Evolutionary conservation across 2,797 vertebrate genomes (phyloP).

Genomic region (Tapera naevia): DNA sequence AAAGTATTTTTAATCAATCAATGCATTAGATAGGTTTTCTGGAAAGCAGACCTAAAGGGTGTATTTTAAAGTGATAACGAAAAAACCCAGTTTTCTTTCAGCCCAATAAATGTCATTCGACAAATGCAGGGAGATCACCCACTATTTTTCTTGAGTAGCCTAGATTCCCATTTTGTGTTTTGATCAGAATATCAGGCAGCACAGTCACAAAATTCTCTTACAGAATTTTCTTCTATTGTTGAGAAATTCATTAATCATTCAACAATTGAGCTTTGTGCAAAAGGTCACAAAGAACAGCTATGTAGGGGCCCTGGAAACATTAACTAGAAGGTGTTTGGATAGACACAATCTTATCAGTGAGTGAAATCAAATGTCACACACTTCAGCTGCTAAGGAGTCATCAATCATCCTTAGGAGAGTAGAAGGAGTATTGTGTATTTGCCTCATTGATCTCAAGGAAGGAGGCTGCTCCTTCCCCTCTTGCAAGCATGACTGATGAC

Average conservation of each 20-base stretch:
- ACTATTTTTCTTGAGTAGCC: neutral
- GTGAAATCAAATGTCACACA: slow-evolving; percentile 62
- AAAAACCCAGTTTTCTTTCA: neutral
- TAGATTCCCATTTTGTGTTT: neutral
- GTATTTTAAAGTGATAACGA: neutral
- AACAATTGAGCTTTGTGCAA: slow-evolving; percentile 53
- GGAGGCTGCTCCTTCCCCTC: slow-evolving; percentile 30
- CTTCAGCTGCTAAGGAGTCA: slow-evolving; percentile 54
- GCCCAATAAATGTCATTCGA: neutral
- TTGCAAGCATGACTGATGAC: slow-evolving; percentile 34
- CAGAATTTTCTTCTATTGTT: slow-evolving; percentile 5
- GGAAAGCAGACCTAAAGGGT: neutral
- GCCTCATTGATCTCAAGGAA: slow-evolving; percentile 48
- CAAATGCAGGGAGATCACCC: neutral
- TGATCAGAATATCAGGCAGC: neutral
- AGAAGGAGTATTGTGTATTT: slow-evolving; percentile 30
- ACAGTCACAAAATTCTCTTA: neutral
- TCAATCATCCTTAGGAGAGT: slow-evolving; percentile 48
- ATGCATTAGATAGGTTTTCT: neutral
- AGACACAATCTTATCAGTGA: slow-evolving; percentile 59
- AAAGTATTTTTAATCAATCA: neutral
- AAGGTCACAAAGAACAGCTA: neutral
- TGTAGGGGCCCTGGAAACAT: slow-evolving; percentile 26
- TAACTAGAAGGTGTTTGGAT: slow-evolving; percentile 54
- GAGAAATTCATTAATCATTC: slow-evolving; percentile 53